A percentile compares a stretch with the other conserved stretches of the same genome.
Conservation (phyloP, 2,797 vertebrate species). For the Halcyon chelicuti region DNA sequence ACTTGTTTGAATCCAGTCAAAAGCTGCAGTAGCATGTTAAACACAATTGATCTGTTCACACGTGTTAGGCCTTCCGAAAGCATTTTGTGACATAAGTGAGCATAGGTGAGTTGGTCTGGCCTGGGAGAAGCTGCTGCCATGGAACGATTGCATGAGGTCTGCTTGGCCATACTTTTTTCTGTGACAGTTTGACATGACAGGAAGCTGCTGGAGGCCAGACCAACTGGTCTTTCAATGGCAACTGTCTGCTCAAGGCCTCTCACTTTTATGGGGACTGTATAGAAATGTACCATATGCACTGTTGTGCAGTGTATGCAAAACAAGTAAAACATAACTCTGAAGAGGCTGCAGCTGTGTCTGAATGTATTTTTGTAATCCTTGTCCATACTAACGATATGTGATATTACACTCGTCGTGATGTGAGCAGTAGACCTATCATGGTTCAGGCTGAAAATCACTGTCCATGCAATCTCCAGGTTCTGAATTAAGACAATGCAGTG, state of each 20-base stretch:
- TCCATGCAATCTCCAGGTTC: neutral
- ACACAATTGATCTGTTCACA: neutral
- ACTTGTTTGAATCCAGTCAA: neutral
- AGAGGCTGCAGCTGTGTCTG: neutral
- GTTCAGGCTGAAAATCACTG: neutral
- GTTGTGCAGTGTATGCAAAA: neutral
- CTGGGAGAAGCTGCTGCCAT: neutral
- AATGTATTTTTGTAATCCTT: neutral
- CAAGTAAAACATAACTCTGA: neutral
- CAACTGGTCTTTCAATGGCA: neutral
- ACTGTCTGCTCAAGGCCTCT: neutral
- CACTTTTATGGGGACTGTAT: neutral
- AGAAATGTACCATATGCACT: neutral
- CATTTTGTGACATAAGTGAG: neutral
- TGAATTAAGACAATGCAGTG: neutral
- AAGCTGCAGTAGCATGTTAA: neutral
- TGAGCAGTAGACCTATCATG: neutral
- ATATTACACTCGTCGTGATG: neutral
- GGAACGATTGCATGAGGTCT: neutral
- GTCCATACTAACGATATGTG: accelerated
- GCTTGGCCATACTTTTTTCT: neutral
- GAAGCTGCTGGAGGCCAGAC: neutral
- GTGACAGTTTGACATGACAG: neutral
- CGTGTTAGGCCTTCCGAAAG: neutral
- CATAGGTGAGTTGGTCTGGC: neutral